Base-by-base conservation (phyloP, 2,113 vertebrate species). In the Ploceus nigricollis region DNA sequence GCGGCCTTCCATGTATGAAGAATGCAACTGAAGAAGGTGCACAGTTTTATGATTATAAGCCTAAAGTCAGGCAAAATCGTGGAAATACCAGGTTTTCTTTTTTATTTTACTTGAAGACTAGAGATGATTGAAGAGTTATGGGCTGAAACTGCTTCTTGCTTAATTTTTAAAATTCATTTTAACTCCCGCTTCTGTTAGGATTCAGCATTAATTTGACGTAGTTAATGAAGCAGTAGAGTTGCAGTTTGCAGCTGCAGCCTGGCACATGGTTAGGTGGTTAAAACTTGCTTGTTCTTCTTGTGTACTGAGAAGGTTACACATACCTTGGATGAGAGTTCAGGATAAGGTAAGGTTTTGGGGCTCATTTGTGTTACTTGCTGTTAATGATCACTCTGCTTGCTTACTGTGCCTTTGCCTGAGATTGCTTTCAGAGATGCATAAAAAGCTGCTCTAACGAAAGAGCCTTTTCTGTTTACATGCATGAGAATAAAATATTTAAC, bases 301-400 rank as follows among this genome's bases (percentile, higher is more conserved):
- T 93, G 75, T 88, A 16, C 61, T 19, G 68, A 51, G 44, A 27
- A 44, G 48, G 58, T 90, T 93, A 35, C 15, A 1, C 42, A 14
- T n/a, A 48, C 51, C 70, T 95, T 82, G 68, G 75, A 51, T 11
- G 35, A 79, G 80, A 72, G 50, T n/a, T 90, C 45, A 80, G 81
- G 61, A 60, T 79, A 86, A 94, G 61, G 75, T 91, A 80, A 87
- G n/a, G 47, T 58, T 94, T 50, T 0, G 7, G 60, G 58, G 39
- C 23, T 90, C 33, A 1, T 64, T 81, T 96, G 92, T 92, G 35
- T 90, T 86, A 19, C 37, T 48, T 72, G 24, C 33, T 68, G 63
- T 90, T 94, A 92, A 83, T 91, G 75, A 78, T 93, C 47, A 33
- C 50, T 94, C 61, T 75, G 70, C 63, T 78, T 90, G 39, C 66